phyloP scores from a whole-genome alignment of 2,113 vertebrate species.

The Otocyon megalotis region DNA sequence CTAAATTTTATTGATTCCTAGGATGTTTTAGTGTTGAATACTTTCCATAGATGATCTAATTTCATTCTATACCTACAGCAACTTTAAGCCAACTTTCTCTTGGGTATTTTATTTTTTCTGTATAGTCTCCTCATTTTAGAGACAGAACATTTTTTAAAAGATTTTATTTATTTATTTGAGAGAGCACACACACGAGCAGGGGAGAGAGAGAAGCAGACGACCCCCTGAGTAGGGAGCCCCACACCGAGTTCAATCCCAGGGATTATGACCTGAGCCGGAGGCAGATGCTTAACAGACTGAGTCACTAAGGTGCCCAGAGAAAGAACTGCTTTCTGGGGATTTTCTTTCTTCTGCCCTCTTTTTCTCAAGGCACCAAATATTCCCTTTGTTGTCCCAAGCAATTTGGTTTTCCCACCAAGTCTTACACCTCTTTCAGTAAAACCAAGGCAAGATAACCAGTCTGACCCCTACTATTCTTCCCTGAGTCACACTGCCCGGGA shows the following conservation, averaged over 20 bases:
- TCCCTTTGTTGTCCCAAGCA: background rate
- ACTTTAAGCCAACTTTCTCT: slow-evolving; percentile 15
- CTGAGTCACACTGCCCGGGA: background rate
- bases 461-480: background rate
- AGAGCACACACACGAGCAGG: no score
- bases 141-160: background rate
- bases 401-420: background rate
- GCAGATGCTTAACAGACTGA: no score
- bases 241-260: no score
- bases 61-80: background rate
- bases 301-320: background rate
- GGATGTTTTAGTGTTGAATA: background rate
- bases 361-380: background rate
- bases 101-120: background rate
- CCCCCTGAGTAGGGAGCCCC: no score
- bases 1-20: background rate
- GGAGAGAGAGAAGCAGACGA: no score
- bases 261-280: no score
- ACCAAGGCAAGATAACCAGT: background rate
- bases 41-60: background rate
- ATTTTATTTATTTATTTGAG: no score
- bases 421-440: background rate
- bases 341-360: slow-evolving; percentile 10
- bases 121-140: background rate
- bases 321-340: background rate